These are phyloP conservation scores for Eupleurogrammus muticus DNA, from an alignment of 2,797 vertebrate species.

Conservation along the genomic window DNA sequence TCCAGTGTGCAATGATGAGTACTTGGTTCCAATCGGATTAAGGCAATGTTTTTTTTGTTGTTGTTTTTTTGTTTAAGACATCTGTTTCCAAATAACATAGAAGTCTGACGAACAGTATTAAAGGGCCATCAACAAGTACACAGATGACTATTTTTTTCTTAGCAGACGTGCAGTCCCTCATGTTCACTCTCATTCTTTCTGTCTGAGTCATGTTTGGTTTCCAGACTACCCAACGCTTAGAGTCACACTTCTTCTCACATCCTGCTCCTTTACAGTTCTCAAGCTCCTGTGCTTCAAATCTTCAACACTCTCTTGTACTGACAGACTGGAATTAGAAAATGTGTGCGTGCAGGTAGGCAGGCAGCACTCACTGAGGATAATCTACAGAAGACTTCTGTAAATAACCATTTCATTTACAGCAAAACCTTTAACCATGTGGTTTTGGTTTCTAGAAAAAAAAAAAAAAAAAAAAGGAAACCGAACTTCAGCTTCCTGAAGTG, in stretches of 20 bases:
- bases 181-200: slow-evolving; percentile 18
- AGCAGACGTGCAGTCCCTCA: slow-evolving; percentile 54
- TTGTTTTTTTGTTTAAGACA: background rate
- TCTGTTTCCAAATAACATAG: background rate
- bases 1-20: background rate
- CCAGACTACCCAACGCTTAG: slow-evolving; percentile 11
- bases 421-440: background rate
- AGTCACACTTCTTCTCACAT: slow-evolving; percentile 7
- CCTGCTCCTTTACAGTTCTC: slow-evolving; percentile 37
- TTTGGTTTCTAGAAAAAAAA: background rate
- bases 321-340: slow-evolving; percentile 50
- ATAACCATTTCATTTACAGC: background rate
- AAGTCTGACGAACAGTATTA: background rate
- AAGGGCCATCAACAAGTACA: accelerated
- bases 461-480: background rate
- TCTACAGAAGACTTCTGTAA: no score
- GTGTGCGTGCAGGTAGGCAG: slow-evolving; percentile 56
- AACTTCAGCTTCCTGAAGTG: background rate
- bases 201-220: slow-evolving; percentile 32
- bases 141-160: background rate
- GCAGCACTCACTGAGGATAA: slow-evolving; percentile 8
- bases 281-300: slow-evolving; percentile 40
- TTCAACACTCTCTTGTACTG: background rate
- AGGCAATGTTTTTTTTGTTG: background rate
- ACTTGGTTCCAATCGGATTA: background rate